Conservation (phyloP, 2,113 vertebrate genomes). For the Urocolius indicus region DNA sequence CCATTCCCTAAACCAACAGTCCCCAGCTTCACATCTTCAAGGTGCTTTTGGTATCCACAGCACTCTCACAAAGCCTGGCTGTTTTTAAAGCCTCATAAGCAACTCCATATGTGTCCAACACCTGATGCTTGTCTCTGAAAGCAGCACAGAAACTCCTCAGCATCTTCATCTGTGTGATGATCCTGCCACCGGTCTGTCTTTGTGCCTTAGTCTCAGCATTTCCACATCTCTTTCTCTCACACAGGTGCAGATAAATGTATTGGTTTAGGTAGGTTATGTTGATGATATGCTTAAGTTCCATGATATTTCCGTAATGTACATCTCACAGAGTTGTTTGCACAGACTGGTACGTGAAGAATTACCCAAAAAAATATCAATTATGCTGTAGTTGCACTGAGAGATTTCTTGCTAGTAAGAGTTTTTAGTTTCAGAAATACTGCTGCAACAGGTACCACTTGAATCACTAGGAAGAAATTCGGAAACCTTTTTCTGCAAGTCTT, state of each 20-base stretch:
- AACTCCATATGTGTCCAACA: rapidly evolving
- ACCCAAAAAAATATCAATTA: neutral
- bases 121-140: neutral
- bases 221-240: neutral
- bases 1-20: neutral
- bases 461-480: neutral
- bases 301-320: neutral
- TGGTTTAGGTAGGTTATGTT: neutral
- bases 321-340: neutral
- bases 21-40: neutral
- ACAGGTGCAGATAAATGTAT: neutral
- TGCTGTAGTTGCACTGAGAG: neutral
- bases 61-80: neutral
- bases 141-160: neutral
- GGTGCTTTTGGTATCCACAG: neutral
- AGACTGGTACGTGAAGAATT: neutral
- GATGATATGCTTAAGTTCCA: neutral
- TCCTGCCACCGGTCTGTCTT: neutral
- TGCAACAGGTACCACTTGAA: neutral
- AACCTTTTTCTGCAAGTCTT: neutral
- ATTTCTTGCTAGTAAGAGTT: neutral
- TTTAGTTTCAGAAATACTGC: neutral
- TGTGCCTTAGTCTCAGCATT: neutral
- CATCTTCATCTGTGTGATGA: neutral
- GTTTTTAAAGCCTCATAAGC: neutral